Percentiles rank a stretch among this genome's conserved stretches.
Evolutionary conservation across 2,113 vertebrate genomes (phyloP).

Genomic region (Anarhynchus alexandrinus): DNA sequence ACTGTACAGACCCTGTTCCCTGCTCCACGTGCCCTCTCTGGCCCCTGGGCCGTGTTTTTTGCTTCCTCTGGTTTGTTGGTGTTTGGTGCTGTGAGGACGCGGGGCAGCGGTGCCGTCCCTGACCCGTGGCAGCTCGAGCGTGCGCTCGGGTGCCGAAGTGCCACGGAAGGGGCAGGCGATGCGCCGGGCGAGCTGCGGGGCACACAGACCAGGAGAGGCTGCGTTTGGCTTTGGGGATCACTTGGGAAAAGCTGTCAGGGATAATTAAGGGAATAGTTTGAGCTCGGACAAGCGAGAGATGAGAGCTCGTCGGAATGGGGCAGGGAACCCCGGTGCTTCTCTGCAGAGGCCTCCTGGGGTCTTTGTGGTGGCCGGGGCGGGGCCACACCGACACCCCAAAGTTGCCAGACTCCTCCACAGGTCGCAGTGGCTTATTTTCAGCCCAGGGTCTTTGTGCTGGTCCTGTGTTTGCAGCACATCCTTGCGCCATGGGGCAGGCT

Average conservation of each 20-base stretch:
- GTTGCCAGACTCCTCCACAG: background rate
- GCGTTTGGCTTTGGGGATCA: background rate
- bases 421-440: fast-evolving
- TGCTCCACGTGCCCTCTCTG: background rate
- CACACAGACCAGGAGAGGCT: fast-evolving
- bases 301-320: background rate
- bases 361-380: background rate
- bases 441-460: background rate
- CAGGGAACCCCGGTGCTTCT: background rate
- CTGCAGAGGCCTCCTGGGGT: background rate
- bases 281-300: fast-evolving
- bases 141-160: too few species aligned
- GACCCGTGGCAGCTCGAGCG: background rate
- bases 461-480: background rate
- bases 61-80: background rate
- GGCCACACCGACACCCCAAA: background rate
- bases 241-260: background rate
- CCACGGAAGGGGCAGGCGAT: background rate
- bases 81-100: background rate
- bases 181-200: background rate
- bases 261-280: background rate
- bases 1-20: background rate
- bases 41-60: background rate
- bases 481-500: background rate
- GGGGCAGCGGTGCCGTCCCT: background rate